These are phyloP conservation scores for Bolborhynchus lineola DNA, from an alignment of 2,113 vertebrate species.

Conservation along the genomic window DNA sequence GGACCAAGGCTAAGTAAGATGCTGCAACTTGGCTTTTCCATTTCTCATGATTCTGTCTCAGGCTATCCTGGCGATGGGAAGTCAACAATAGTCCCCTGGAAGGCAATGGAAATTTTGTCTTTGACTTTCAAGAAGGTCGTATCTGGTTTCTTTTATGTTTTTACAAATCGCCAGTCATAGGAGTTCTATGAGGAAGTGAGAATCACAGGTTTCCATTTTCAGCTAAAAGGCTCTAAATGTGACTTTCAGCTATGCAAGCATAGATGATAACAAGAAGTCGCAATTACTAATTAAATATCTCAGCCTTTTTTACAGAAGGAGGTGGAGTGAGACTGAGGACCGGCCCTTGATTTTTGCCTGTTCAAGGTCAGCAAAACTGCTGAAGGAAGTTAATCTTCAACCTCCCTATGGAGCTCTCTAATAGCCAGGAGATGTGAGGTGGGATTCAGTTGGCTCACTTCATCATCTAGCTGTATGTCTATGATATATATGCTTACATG, in stretches of 20 bases:
- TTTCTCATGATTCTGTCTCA: neutral
- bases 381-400: neutral
- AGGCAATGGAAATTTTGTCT: neutral
- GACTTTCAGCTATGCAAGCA: neutral
- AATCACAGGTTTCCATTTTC: neutral
- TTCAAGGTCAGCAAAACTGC: neutral
- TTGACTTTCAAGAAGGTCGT: neutral
- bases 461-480: neutral
- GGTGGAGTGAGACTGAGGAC: neutral
- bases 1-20: neutral
- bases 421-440: neutral
- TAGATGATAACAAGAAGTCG: neutral
- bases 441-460: neutral
- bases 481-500: neutral
- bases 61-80: neutral
- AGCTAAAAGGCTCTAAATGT: neutral
- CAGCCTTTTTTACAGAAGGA: neutral
- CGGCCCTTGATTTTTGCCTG: neutral
- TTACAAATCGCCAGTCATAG: neutral
- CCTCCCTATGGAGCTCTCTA: neutral
- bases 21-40: neutral
- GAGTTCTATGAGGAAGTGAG: neutral
- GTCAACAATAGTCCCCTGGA: neutral
- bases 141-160: neutral
- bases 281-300: neutral